A percentile compares a stretch with the other conserved stretches of the same genome.
Conservation (phyloP, 1,140 invertebrate species). For the Kradibia gibbosae region DNA sequence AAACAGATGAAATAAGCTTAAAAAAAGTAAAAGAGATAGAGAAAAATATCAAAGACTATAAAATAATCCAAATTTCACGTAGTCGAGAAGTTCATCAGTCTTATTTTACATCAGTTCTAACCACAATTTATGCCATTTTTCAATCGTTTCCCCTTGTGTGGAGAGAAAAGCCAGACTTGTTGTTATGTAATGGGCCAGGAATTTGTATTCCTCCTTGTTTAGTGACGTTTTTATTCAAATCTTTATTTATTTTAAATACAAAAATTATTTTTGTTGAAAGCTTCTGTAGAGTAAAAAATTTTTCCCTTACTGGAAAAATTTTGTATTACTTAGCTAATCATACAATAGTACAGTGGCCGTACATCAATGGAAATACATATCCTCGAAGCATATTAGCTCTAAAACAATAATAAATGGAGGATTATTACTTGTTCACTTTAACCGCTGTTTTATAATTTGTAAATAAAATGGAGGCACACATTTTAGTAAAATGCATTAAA, state of each 20-base stretch:
- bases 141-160: conserved; percentile 81
- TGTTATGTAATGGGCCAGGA: conserved; percentile 95
- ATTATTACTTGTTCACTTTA: background rate
- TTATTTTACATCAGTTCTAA: conserved; percentile 84
- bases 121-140: conserved; percentile 82
- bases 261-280: conserved; percentile 95
- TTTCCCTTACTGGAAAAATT: conserved; percentile 92
- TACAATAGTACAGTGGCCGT: conserved; percentile 93
- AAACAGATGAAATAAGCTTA: conserved; percentile 83
- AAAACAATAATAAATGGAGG: background rate
- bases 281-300: conserved; percentile 89
- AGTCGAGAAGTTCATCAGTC: conserved; percentile 91
- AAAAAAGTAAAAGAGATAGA: conserved; percentile 77
- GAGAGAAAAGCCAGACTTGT: conserved; percentile 81
- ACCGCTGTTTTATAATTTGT: conserved; percentile 8
- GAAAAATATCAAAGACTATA: conserved; percentile 67
- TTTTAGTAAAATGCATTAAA: conserved; percentile 51
- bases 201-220: conserved; percentile 93
- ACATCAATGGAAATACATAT: conserved; percentile 60
- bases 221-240: conserved; percentile 79
- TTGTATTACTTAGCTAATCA: conserved; percentile 87
- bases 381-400: conserved; percentile 55
- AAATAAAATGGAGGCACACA: conserved; percentile 19
- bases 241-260: conserved; percentile 78
- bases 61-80: conserved; percentile 80